Evolutionary conservation across 1,140 invertebrate species (phyloP), one percentile per base, ranked within the genome.

Genomic region (Orchestia grillus): DNA sequence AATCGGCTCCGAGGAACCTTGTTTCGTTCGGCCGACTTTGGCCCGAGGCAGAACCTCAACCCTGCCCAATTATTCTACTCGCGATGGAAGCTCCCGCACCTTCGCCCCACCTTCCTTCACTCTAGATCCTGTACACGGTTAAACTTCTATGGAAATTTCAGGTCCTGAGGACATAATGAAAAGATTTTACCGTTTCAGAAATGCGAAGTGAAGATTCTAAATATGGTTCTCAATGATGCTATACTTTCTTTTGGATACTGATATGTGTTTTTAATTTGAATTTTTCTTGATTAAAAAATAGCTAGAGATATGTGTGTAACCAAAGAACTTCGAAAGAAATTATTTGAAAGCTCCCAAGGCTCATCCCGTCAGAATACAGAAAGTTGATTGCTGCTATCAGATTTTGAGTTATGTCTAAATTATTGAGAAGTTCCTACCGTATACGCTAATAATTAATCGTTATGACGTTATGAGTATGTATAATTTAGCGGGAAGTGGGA

Each of bases 1-100:
- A 47, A 94, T 43, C 88, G 44, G 44, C 88, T 28, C 44, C 88
- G 88, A 91, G 92, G 8, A 42, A 36, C 19, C 44, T 94, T 47
- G 92, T 94, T 94, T 94, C 88, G 62, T 91, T 91, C 92, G 92
- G 88, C 88, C 44, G 92, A 47, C 92, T 45, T 40, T 40, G 45
- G 92, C 92, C 92, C 40, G 43, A 94, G 92, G 92, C 92, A 15
- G 23, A 42, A 90, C 88, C 88, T 11, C 23, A 23, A 40, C 92
- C 92, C 23, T 44, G 92, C 43, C 92, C 92, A 94, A 94, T 94
- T 94, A 94, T 47, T 44, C 44, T 45, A 45, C 92, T 44, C 0
- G 6, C 92, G 92, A 94, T 94, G 44, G 92, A 94, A 94, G 92
- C 92, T 94, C 44, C 44, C 44, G 41, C 44, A 44, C 92, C 92